These are phyloP conservation scores for Spondyliosoma cantharus DNA, from an alignment of 2,797 vertebrate species.

Conservation along the genomic window DNA sequence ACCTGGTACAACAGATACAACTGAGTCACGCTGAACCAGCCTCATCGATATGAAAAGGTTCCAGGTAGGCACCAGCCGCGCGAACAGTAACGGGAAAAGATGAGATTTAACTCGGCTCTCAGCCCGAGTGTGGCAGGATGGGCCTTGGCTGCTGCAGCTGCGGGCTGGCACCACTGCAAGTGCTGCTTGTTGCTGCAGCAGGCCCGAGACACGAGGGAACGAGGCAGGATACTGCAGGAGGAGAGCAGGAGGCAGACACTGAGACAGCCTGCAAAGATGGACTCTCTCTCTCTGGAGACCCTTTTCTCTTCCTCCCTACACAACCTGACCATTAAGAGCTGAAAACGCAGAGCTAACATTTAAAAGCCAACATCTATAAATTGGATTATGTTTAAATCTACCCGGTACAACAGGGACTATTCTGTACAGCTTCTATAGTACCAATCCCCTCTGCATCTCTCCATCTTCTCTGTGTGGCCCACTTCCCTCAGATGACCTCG, in stretches of 20 bases:
- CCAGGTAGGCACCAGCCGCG: slow-evolving; percentile 2
- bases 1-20: slow-evolving; percentile 50
- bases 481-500: slow-evolving; percentile 82
- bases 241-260: slow-evolving; percentile 46
- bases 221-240: slow-evolving; percentile 66
- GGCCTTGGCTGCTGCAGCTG: slow-evolving; percentile 63
- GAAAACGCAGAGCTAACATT: neutral
- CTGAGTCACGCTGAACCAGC: slow-evolving; percentile 47
- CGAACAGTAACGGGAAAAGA: slow-evolving; percentile 12
- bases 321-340: neutral
- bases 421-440: slow-evolving; percentile 34
- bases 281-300: slow-evolving; percentile 8
- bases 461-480: slow-evolving; percentile 73
- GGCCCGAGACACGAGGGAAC: slow-evolving; percentile 59
- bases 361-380: slow-evolving; percentile 12
- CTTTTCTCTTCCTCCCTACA: neutral
- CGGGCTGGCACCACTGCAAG: slow-evolving; percentile 61
- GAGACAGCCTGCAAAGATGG: slow-evolving; percentile 23
- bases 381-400: neutral
- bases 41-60: neutral
- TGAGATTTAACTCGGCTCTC: slow-evolving; percentile 45
- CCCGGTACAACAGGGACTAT: neutral
- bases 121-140: slow-evolving; percentile 44
- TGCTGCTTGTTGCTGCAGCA: slow-evolving; percentile 69
- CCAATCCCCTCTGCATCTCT: slow-evolving; percentile 35